Percentiles rank a stretch among this genome's conserved stretches.
phyloP scores from a whole-genome alignment of 2,797 vertebrate species.

The Amblyraja radiata region DNA sequence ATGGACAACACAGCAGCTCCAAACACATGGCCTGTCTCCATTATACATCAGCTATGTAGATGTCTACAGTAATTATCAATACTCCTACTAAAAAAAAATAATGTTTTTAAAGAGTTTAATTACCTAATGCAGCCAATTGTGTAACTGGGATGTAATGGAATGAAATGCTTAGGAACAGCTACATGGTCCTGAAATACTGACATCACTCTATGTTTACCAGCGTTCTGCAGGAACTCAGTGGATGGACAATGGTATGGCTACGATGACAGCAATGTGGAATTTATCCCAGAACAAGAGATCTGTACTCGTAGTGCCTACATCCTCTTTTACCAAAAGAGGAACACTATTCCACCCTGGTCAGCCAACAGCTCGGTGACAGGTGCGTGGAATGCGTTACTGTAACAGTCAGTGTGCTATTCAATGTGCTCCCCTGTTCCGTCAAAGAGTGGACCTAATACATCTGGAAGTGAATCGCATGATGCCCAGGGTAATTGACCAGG shows the following conservation, averaged over 20 bases:
- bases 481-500: too few relatives aligned
- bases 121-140: neutral
- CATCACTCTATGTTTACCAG: constrained; percentile 50
- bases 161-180: neutral
- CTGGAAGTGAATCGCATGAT: too few relatives aligned
- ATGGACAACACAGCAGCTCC: neutral
- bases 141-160: neutral
- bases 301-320: constrained; percentile 83
- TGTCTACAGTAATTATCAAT: neutral
- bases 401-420: neutral
- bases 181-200: neutral
- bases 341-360: constrained; percentile 73
- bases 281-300: constrained; percentile 72
- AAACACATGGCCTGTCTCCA: too few relatives aligned
- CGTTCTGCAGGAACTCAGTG: constrained; percentile 85
- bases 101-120: neutral
- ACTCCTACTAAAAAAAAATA: neutral
- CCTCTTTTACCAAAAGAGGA: constrained; percentile 85
- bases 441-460: neutral
- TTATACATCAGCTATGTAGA: neutral
- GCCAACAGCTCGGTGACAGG: constrained; percentile 73
- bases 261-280: constrained; percentile 80
- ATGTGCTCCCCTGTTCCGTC: neutral
- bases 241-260: constrained; percentile 86
- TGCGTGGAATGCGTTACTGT: constrained; percentile 47